Conservation (phyloP, 2,888 invertebrate genomes). For the Mylabris sibirica region DNA sequence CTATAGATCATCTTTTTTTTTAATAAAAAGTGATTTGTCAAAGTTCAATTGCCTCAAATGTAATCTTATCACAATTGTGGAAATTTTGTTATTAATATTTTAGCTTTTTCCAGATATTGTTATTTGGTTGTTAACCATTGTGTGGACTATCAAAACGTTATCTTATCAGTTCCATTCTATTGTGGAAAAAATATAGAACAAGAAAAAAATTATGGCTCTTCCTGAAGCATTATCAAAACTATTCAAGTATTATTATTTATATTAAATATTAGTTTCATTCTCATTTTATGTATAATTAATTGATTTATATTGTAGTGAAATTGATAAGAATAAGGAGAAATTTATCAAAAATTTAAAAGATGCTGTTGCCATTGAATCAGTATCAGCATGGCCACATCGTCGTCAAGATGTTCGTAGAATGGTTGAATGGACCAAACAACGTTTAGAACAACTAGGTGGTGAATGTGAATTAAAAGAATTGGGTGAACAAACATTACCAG, state of each 20-base stretch:
- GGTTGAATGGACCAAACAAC: constrained; percentile 82
- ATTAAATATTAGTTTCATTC: background rate
- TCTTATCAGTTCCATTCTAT: background rate
- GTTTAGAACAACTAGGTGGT: constrained; percentile 63
- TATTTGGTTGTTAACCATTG: background rate
- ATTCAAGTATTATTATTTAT: constrained; percentile 20
- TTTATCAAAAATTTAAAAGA: constrained; percentile 83
- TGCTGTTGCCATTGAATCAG: constrained; percentile 92
- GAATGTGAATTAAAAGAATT: constrained; percentile 60
- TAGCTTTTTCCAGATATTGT: background rate
- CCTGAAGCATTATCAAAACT: constrained; percentile 28
- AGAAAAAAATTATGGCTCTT: constrained; percentile 25
- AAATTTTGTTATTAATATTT: background rate
- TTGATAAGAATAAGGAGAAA: constrained; percentile 77
- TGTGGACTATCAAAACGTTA: background rate
- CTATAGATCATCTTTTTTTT: background rate
- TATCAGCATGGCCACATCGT: constrained; percentile 89
- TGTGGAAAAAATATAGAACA: background rate
- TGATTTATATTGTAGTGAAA: constrained; percentile 65
- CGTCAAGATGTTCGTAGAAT: constrained; percentile 83
- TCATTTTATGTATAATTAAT: background rate
- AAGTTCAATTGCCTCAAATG: constrained; percentile 4
- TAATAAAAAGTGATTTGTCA: background rate
- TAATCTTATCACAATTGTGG: background rate
- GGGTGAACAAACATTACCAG: constrained; percentile 76